Conservation (phyloP, 2,797 vertebrate species). For the Anolis apletophallus region DNA sequence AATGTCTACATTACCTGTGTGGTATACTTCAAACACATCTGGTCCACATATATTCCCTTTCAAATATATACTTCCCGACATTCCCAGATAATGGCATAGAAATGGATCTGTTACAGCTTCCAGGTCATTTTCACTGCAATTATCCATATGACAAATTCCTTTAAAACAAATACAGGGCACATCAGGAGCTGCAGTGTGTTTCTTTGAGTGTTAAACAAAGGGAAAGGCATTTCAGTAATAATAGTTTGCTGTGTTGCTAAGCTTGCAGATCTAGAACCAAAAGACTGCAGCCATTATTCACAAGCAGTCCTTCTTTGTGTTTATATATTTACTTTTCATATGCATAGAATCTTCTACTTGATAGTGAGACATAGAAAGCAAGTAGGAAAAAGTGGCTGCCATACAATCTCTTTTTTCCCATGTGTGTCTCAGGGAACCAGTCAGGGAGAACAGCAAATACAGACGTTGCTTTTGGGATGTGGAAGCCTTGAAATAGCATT, state of each 20-base stretch:
- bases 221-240: too few species aligned
- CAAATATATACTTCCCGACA: slow-evolving; percentile 81
- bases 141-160: slow-evolving; percentile 90
- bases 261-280: neutral
- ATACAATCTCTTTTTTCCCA: neutral
- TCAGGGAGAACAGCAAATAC: neutral
- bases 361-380: neutral
- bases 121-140: slow-evolving; percentile 89
- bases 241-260: neutral
- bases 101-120: slow-evolving; percentile 88
- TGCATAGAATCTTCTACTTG: neutral
- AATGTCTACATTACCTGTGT: slow-evolving; percentile 78
- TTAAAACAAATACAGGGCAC: slow-evolving; percentile 58
- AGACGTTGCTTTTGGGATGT: neutral
- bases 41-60: slow-evolving; percentile 80
- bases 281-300: neutral
- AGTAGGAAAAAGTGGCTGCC: neutral
- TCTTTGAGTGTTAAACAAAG: too few species aligned
- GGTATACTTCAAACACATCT: slow-evolving; percentile 83
- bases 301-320: neutral
- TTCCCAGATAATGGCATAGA: slow-evolving; percentile 87
- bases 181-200: slow-evolving; percentile 15
- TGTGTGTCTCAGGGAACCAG: neutral
- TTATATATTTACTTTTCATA: neutral
- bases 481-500: neutral